These are phyloP conservation scores for Tetheella fluctuosa DNA, from an alignment of 2,888 invertebrate genomes.

Conservation along the genomic window DNA sequence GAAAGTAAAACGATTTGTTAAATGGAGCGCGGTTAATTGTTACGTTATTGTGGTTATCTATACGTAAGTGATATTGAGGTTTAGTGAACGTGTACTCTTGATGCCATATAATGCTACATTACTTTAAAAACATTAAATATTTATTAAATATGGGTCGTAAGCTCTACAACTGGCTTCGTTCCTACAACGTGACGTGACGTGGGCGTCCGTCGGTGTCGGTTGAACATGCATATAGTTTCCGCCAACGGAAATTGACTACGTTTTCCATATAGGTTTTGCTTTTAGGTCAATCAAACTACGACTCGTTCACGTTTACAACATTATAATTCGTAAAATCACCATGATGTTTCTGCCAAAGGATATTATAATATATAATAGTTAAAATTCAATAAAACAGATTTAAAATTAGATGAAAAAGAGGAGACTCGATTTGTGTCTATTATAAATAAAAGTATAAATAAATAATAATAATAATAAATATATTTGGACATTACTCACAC, in stretches of 20 bases:
- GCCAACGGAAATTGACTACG: neutral
- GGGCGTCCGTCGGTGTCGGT: neutral
- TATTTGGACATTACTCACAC: too few relatives aligned
- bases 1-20: constrained; percentile 28
- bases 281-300: neutral
- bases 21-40: constrained; percentile 30
- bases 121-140: neutral
- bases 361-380: too few relatives aligned
- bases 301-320: too few relatives aligned
- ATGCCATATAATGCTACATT: neutral
- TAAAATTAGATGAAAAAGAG: too few relatives aligned
- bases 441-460: too few relatives aligned
- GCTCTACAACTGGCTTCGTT: too few relatives aligned
- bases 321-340: too few relatives aligned
- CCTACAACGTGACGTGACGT: too few relatives aligned
- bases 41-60: constrained; percentile 16
- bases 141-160: neutral
- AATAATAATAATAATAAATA: too few relatives aligned
- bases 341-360: too few relatives aligned
- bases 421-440: too few relatives aligned
- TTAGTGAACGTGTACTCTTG: neutral
- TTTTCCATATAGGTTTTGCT: neutral
- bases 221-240: neutral
- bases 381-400: too few relatives aligned
- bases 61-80: neutral